A percentile compares a stretch with the other conserved stretches of the same genome.
These are phyloP conservation scores for Fissipunctia ypsillon DNA, from an alignment of 2,888 invertebrate species.

Conservation along the genomic window DNA sequence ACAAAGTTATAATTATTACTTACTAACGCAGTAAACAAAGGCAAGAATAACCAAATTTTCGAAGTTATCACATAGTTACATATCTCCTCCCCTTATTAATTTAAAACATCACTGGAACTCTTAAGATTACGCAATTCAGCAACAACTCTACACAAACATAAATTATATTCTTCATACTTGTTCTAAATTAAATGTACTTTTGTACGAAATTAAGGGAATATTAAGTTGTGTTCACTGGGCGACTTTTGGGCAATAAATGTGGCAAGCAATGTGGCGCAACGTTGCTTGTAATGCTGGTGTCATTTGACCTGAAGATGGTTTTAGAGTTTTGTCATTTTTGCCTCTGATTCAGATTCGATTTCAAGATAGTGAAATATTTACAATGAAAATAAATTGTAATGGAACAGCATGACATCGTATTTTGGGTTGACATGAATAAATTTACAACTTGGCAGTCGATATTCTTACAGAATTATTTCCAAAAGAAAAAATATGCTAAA, in stretches of 20 bases:
- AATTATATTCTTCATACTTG: background rate
- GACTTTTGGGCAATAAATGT: background rate
- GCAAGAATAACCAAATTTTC: conserved; percentile 6
- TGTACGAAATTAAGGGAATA: conserved; percentile 45
- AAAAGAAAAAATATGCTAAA: background rate
- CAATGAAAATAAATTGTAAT: background rate
- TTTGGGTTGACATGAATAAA: no score
- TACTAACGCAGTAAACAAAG: background rate
- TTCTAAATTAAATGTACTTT: conserved; percentile 49
- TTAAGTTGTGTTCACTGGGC: conserved; percentile 22
- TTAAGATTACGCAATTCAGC: conserved; percentile 41
- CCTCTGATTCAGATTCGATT: background rate
- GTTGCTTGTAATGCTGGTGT: background rate
- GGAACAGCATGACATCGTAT: no score
- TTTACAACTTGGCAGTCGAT: background rate
- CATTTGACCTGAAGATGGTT: background rate
- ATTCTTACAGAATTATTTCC: background rate
- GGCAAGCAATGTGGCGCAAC: background rate
- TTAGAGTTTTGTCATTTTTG: no score
- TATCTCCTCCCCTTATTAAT: conserved; percentile 50
- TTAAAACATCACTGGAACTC: conserved; percentile 50
- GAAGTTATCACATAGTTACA: conserved; percentile 20
- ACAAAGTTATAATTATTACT: background rate
- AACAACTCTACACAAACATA: conserved; percentile 39
- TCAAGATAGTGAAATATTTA: background rate